These are phyloP conservation scores for Emydura subglobosa DNA, from an alignment of 2,113 vertebrate genomes.

Conservation along the genomic window DNA sequence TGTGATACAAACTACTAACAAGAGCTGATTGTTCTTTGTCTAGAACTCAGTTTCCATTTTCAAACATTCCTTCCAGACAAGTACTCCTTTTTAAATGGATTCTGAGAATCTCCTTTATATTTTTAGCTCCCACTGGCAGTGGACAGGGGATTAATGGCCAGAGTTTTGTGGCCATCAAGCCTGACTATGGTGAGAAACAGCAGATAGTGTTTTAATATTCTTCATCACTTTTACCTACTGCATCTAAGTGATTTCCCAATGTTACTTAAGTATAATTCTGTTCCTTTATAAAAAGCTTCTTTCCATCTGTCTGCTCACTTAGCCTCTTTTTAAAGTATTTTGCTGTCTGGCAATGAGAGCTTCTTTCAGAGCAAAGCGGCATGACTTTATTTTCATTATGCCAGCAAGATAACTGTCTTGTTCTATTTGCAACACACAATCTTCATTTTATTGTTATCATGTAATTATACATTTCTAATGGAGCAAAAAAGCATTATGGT, in stretches of 20 bases:
- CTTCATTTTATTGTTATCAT: neutral
- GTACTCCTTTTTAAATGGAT: neutral
- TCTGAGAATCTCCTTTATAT: accelerated
- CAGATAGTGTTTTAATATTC: neutral
- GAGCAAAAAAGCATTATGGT: neutral
- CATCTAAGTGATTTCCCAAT: neutral
- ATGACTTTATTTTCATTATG: neutral
- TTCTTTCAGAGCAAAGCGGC: neutral
- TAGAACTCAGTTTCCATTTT: neutral
- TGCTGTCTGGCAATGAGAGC: neutral
- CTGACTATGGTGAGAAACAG: neutral
- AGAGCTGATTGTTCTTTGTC: neutral
- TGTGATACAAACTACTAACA: neutral
- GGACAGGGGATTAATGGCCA: neutral
- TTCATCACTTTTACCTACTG: neutral
- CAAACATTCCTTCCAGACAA: neutral
- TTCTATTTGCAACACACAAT: neutral
- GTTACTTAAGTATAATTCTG: neutral
- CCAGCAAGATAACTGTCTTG: neutral
- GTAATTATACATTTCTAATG: neutral
- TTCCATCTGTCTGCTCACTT: neutral
- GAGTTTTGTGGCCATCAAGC: neutral
- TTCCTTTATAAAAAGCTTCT: neutral
- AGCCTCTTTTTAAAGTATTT: neutral
- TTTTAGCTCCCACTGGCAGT: neutral